Evolutionary conservation across 2,113 vertebrate species (phyloP).

Genomic region (Gallinago jamesoni): DNA sequence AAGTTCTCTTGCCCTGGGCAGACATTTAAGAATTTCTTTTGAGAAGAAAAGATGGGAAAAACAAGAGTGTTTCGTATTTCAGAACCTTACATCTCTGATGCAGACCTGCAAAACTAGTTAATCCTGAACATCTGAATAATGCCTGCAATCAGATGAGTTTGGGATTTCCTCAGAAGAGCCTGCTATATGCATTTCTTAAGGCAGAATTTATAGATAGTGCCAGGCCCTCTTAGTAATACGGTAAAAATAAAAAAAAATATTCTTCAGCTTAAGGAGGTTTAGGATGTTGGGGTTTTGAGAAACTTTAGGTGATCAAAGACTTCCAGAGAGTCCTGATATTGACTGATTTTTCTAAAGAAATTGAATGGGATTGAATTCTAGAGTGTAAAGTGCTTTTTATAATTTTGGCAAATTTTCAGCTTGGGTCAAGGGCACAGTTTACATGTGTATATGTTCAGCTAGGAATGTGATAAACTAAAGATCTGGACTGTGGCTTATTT

Average conservation of each 20-base stretch:
- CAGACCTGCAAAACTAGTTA: not conserved
- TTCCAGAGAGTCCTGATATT: not conserved
- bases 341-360: not conserved
- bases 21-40: not conserved
- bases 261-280: not conserved
- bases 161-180: not conserved
- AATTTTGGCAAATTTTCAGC: not conserved
- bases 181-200: not conserved
- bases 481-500: not conserved
- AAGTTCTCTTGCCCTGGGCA: not conserved
- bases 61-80: not conserved
- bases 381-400: fast-evolving
- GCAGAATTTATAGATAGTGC: not conserved
- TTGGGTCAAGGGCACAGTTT: not conserved
- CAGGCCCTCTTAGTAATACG: not conserved
- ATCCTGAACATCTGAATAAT: not conserved
- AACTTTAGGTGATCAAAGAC: not conserved
- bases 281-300: not conserved
- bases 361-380: not conserved
- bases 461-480: not conserved
- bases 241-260: not conserved
- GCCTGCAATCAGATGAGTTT: not conserved
- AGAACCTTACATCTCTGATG: not conserved
- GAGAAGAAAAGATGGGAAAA: not conserved
- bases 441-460: not conserved